Conservation (phyloP, 2,888 invertebrate genomes). For the Lasioglossum lativentre region DNA sequence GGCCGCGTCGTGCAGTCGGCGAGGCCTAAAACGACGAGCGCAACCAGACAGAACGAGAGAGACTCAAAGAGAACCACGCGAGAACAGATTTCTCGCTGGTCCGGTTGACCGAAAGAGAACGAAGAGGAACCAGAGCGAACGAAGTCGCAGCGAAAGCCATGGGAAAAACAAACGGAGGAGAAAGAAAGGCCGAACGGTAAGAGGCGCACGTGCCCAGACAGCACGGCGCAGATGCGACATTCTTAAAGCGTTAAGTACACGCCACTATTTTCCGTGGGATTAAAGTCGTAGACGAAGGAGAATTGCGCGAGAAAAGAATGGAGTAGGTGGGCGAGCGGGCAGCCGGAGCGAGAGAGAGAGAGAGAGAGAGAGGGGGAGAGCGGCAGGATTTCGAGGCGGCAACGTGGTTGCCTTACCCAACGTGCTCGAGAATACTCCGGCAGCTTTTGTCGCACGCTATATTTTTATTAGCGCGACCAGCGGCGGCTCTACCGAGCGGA, state of each 20-base stretch:
- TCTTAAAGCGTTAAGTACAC: constrained; percentile 72
- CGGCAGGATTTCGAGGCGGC: constrained; percentile 25
- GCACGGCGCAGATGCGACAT: constrained; percentile 67
- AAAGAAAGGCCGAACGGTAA: background rate
- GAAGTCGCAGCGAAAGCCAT: background rate
- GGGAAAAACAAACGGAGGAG: background rate
- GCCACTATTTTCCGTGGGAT: constrained; percentile 70
- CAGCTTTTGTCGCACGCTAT: constrained; percentile 56
- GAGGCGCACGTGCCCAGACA: constrained; percentile 65
- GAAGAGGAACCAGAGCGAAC: background rate
- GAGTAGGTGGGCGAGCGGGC: constrained; percentile 1
- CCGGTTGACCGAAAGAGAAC: background rate
- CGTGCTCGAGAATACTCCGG: constrained; percentile 18
- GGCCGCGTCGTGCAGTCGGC: background rate
- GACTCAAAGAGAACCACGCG: background rate
- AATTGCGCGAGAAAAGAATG: constrained; percentile 38
- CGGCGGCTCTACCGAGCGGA: constrained; percentile 38
- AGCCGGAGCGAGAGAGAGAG: constrained; percentile 7
- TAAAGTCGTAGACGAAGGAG: constrained; percentile 67
- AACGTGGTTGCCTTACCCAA: constrained; percentile 24
- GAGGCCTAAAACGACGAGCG: constrained; percentile 1
- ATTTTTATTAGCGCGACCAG: constrained; percentile 66
- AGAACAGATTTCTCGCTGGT: background rate
- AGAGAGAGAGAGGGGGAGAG: background rate
- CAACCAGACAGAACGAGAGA: background rate